Evolutionary conservation across 2,113 vertebrate genomes (phyloP), one percentile per base, ranked within the genome.

Genomic region (Myiozetetes cayanensis): DNA sequence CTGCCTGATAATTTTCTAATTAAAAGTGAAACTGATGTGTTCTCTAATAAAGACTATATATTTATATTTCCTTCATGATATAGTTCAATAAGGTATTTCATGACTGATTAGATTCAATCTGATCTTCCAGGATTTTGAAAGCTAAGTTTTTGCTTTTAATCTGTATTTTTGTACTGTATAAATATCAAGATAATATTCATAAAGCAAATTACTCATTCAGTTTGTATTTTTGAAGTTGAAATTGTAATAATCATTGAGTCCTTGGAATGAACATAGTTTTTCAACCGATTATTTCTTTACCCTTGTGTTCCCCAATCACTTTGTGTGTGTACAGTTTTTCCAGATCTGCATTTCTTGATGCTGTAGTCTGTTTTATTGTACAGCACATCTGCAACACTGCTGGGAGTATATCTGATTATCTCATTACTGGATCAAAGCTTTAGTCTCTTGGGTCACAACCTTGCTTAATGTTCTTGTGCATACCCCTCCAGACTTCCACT

Each of bases 131-230:
- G 46, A n/a, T 72, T 96, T 53, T 66, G 74, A 93, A 93, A 93
- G 53, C 55, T 93, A 35, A 43, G 25, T 35, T 88, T 96, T 93
- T 71, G 41, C 27, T 55, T 78, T 96, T 87, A 85, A 85, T 90
- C 59, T 90, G 14, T 92, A 80, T 94, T 95, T 95, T 94, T 89
- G 47, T 91, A 24, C n/a, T 81, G 4, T 66, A 27, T 4, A 83
- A 46, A 92, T 78, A 95, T 72, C 95, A 89, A 79, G 53, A 91
- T 82, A 89, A 75, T 93, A 95, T 95, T 96, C 53, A 15, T 87
- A 96, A 94, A 71, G 72, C 90, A 94, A 93, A 96, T 94, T 62
- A 44, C 27, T 93, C 89, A 47, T 46, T 74, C 61, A 44, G 49
- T 47, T 77, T 80, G 56, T 65, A 23, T 27, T 80, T 94, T 86